phyloP scores from a whole-genome alignment of 1,140 invertebrate genomes.

The Metopolophium dirhodum region DNA sequence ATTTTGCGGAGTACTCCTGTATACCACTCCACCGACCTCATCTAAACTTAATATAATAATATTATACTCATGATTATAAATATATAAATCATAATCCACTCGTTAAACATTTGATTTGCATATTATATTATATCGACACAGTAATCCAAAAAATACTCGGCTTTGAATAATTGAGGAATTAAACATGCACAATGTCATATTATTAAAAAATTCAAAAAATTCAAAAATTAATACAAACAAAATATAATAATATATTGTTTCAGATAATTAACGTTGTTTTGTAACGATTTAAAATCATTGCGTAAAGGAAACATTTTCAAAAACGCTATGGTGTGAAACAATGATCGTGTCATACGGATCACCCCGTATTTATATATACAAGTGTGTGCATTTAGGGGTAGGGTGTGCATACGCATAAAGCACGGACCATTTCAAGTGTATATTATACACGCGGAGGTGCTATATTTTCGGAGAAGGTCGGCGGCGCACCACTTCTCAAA shows the following conservation, averaged over 20 bases:
- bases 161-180: not conserved
- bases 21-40: not conserved
- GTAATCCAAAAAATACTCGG: not conserved
- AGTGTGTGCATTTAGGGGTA: not conserved
- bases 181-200: not conserved
- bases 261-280: too few relatives aligned
- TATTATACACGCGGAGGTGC: not conserved
- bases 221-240: too few relatives aligned
- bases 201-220: too few relatives aligned
- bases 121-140: not conserved
- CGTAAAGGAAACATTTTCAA: not conserved
- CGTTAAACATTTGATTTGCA: not conserved
- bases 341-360: not conserved
- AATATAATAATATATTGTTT: too few relatives aligned
- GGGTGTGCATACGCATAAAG: not conserved
- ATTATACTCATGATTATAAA: too few relatives aligned
- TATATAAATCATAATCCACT: not conserved
- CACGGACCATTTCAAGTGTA: not conserved
- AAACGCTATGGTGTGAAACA: not conserved
- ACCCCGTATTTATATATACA: not conserved
- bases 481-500: not conserved
- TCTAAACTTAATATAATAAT: not conserved
- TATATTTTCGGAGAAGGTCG: slow-evolving; percentile 13
- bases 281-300: not conserved
- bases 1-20: not conserved